phyloP scores from a whole-genome alignment of 2,797 vertebrate genomes.

The Tadarida brasiliensis region DNA sequence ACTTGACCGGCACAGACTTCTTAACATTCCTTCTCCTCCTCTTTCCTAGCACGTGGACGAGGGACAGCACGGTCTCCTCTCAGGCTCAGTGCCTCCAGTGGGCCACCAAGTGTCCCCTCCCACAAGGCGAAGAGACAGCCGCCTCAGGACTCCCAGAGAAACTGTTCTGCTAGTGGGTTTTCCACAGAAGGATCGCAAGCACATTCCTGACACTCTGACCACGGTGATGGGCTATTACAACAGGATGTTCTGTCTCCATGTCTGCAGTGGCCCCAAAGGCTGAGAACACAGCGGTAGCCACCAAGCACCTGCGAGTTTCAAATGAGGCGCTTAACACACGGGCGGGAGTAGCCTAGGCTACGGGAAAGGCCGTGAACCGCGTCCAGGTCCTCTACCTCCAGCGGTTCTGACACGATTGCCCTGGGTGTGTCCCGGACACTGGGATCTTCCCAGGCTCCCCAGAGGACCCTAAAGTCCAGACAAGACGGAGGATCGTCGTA shows the following conservation, averaged over 20 bases:
- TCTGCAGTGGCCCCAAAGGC: neutral
- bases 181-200: neutral
- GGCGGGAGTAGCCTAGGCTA: neutral
- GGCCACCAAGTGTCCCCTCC: neutral
- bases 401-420: neutral
- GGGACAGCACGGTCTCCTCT: neutral
- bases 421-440: neutral
- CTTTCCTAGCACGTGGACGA: neutral
- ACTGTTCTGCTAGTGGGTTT: neutral
- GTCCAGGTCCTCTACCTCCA: neutral
- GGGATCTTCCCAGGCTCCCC: neutral
- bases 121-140: neutral
- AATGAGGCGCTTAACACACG: neutral
- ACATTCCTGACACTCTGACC: neutral
- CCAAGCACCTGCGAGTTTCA: neutral
- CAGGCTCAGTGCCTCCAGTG: neutral
- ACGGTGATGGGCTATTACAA: neutral
- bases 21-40: neutral
- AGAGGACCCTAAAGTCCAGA: neutral
- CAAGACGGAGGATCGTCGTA: neutral
- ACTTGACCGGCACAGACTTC: neutral
- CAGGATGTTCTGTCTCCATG: neutral
- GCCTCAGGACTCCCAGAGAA: neutral
- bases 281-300: neutral
- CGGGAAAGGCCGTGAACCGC: neutral